Conservation (phyloP, 2,888 invertebrate species). For the Cerceris rybyensis region DNA sequence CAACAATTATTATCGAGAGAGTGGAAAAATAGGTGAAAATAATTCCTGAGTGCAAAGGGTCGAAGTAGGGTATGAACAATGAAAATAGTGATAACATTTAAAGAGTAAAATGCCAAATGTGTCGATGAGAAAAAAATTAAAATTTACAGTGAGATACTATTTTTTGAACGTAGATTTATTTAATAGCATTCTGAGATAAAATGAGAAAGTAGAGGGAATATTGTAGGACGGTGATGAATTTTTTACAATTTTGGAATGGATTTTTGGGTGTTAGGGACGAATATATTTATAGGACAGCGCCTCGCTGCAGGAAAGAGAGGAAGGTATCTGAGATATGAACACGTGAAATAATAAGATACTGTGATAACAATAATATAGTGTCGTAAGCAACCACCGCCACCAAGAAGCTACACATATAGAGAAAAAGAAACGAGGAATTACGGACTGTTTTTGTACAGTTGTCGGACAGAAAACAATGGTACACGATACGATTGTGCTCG, state of each 20-base stretch:
- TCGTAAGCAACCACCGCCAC: slow-evolving; percentile 24
- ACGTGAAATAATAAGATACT: slow-evolving; percentile 13
- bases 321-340: slow-evolving; percentile 2
- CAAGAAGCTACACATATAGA: slow-evolving; percentile 48
- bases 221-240: background rate
- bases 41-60: too few relatives aligned
- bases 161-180: background rate
- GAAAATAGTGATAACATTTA: too few relatives aligned
- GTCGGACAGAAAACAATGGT: slow-evolving; percentile 5
- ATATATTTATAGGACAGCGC: background rate
- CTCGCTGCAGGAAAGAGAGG: slow-evolving; percentile 6
- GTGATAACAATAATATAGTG: slow-evolving; percentile 50
- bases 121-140: too few relatives aligned
- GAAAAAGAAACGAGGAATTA: slow-evolving; percentile 14
- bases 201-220: too few relatives aligned
- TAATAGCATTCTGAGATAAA: background rate
- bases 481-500: background rate
- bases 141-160: background rate
- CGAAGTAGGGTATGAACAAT: too few relatives aligned
- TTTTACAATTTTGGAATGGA: background rate
- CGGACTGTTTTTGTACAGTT: slow-evolving; percentile 33
- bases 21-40: background rate
- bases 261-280: background rate
- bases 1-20: background rate
- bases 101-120: too few relatives aligned